Conservation (phyloP, 2,113 vertebrate species). For the Aegithalos caudatus region DNA sequence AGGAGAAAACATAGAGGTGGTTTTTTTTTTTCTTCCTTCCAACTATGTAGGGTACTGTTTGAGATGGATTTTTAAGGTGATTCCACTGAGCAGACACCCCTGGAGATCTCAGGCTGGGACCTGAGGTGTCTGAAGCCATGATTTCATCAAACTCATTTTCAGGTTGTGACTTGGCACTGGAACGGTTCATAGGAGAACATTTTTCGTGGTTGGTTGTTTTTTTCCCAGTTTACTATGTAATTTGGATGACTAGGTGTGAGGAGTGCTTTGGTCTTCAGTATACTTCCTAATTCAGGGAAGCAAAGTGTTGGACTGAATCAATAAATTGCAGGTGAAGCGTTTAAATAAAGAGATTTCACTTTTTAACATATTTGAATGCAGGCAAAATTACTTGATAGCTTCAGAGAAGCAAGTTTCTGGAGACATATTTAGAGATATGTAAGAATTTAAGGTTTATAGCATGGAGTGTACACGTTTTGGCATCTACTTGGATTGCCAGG, state of each 20-base stretch:
- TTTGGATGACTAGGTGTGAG: background rate
- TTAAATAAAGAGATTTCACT: background rate
- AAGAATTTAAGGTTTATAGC: background rate
- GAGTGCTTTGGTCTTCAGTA: background rate
- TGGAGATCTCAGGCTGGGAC: background rate
- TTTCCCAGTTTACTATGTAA: background rate
- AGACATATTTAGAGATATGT: background rate
- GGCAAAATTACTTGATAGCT: background rate
- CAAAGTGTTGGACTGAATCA: background rate
- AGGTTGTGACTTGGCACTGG: background rate
- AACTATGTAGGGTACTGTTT: accelerated
- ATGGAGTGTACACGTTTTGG: background rate
- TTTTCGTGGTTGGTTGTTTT: background rate
- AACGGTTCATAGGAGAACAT: background rate
- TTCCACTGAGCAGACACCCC: background rate
- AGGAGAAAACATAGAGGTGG: background rate
- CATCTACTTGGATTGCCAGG: background rate
- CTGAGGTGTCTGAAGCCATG: background rate
- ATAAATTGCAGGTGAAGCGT: accelerated
- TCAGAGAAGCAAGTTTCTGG: background rate
- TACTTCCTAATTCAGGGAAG: background rate
- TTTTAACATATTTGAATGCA: background rate
- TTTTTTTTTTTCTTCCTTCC: background rate
- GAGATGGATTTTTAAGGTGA: background rate
- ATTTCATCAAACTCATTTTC: background rate